Evolutionary conservation across 2,797 vertebrate genomes (phyloP), one percentile per base, ranked within the genome.

Genomic region (Gymnopithys bicolor): DNA sequence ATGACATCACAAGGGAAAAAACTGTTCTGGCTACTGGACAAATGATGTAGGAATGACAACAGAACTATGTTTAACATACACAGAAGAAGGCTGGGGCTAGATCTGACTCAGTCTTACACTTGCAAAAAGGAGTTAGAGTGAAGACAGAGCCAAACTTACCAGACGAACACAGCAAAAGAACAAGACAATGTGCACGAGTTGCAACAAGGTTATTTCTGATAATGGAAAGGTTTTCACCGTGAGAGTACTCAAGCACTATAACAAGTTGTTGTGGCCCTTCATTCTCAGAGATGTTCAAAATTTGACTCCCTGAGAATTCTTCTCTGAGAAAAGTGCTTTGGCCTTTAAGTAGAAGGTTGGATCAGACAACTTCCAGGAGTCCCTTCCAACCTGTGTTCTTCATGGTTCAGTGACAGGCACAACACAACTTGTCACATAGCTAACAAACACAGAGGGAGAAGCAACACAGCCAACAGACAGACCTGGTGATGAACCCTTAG

Each of bases 351-450:
- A 32, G 46, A 56, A 41, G 13, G 25, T 11, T 66, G 32, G 10
- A 35, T 64, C 13, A 48, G 30, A 70, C 0, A 0, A 30, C 3
- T 19, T 28, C 14, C 24, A 32, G 4, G 7, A 32, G 6, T n/a
- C 18, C 52, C 13, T 27, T 53, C 30, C 46, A 66, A 17, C 13
- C 39, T 28, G 30, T 49, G 60, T 5, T 60, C 39, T 82, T 63
- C 45, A 17, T 10, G 19, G 37, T 12, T 75, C 37, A 68, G 19
- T 52, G 67, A 56, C n/a, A 76, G 62, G 41, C 43, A 46, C 56
- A 76, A 27, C 35, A 52, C 24, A 28, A 19, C 46, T 75, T 19
- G 4, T 46, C 79, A 60, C 49, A 53, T 9, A 66, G 64, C n/a
- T 80, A 35, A 43, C 25, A 2, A 3, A 19, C 32, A 55, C 33